A percentile compares a stretch with the other conserved stretches of the same genome.
phyloP scores from a whole-genome alignment of 2,113 vertebrate genomes.

The Protomyctophum bolini region DNA sequence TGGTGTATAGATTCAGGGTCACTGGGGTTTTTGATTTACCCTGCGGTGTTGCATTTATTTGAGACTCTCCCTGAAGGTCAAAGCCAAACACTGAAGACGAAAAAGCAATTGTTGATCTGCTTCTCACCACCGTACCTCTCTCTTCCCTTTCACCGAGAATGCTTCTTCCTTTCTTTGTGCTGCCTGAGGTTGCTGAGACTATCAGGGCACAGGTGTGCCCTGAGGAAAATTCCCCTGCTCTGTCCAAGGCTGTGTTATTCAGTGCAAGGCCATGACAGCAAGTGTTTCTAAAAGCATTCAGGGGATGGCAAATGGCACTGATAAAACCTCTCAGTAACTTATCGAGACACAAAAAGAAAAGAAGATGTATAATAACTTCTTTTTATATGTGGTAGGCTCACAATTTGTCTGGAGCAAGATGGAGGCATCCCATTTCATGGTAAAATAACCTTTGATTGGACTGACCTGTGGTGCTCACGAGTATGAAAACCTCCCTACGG shows the following conservation, averaged over 20 bases:
- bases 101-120: slow-evolving; percentile 69
- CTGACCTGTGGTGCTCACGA: background rate
- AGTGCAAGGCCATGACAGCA: slow-evolving; percentile 69
- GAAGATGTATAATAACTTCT: slow-evolving; percentile 44
- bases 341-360: slow-evolving; percentile 39
- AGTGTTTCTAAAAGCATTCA: slow-evolving; percentile 68
- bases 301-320: slow-evolving; percentile 65
- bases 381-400: slow-evolving; percentile 25
- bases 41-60: slow-evolving; percentile 62
- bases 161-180: slow-evolving; percentile 71
- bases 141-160: slow-evolving; percentile 70
- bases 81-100: slow-evolving; percentile 67
- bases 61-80: slow-evolving; percentile 71
- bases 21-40: slow-evolving; percentile 62
- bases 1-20: slow-evolving; percentile 66
- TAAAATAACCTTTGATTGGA: slow-evolving; percentile 25
- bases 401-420: slow-evolving; percentile 36
- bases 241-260: slow-evolving; percentile 73
- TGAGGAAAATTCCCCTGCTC: slow-evolving; percentile 71
- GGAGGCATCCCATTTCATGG: slow-evolving; percentile 26
- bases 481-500: slow-evolving; percentile 20
- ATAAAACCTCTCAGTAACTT: slow-evolving; percentile 61
- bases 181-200: slow-evolving; percentile 67
- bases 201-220: slow-evolving; percentile 74
- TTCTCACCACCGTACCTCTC: slow-evolving; percentile 63